These are phyloP conservation scores for Neodontobutis hainanensis DNA, from an alignment of 2,113 vertebrate genomes.

Conservation along the genomic window DNA sequence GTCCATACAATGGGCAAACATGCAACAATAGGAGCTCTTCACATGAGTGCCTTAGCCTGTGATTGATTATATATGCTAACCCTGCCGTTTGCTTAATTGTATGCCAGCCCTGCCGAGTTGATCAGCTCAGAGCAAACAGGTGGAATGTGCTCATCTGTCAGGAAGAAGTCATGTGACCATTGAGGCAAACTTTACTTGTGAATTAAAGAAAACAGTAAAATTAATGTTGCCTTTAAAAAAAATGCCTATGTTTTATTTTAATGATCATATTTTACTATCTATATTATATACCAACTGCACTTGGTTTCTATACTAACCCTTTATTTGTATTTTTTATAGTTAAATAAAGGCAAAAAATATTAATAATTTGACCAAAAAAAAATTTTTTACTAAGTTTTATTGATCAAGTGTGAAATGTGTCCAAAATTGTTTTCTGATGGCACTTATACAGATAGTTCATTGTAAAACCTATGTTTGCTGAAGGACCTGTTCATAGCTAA, in stretches of 20 bases:
- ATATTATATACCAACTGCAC: too few species aligned
- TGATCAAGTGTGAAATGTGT: too few species aligned
- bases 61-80: constrained; percentile 22
- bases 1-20: constrained; percentile 16
- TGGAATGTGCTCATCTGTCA: constrained; percentile 58
- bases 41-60: constrained; percentile 39
- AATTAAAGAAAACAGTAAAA: neutral
- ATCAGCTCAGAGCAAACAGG: constrained; percentile 59
- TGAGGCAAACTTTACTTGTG: constrained; percentile 24
- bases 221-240: neutral
- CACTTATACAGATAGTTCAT: too few species aligned
- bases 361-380: too few species aligned
- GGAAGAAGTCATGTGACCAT: constrained; percentile 34
- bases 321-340: too few species aligned
- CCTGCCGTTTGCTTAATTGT: constrained; percentile 53
- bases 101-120: constrained; percentile 62
- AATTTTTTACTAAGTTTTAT: too few species aligned
- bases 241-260: neutral
- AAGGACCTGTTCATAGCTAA: neutral
- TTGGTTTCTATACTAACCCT: too few species aligned
- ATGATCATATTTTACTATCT: too few species aligned
- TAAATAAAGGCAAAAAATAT: too few species aligned
- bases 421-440: too few species aligned
- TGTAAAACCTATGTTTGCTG: neutral
- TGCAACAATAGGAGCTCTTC: neutral